These are phyloP conservation scores for Cataglyphis rosenhaueri DNA, from an alignment of 2,888 invertebrate species.

Conservation along the genomic window DNA sequence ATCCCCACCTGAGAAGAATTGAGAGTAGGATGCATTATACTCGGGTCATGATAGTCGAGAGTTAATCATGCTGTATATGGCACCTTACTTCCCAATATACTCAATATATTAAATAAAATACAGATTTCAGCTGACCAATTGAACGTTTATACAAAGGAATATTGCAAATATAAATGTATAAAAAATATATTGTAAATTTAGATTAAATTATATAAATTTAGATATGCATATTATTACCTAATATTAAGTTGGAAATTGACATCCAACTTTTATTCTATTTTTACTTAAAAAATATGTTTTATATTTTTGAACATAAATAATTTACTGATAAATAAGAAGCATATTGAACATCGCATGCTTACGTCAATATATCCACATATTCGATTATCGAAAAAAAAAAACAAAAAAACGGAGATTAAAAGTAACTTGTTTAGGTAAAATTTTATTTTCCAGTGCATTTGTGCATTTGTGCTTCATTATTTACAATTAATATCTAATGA, in stretches of 20 bases:
- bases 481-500: conserved; percentile 9
- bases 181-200: background rate
- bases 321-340: conserved; percentile 5
- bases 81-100: background rate
- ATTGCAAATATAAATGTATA: background rate
- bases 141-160: background rate
- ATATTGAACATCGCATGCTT: background rate
- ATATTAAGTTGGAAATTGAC: background rate
- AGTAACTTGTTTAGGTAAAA: background rate
- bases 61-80: conserved; percentile 1
- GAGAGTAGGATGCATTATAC: conserved; percentile 23
- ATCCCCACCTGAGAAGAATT: conserved; percentile 59
- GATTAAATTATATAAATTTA: conserved; percentile 6
- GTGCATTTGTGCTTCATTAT: background rate
- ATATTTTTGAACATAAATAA: background rate
- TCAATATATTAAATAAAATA: background rate
- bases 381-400: background rate
- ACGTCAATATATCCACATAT: background rate
- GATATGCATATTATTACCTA: background rate
- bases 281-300: background rate
- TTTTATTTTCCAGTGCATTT: conserved; percentile 4
- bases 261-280: background rate
- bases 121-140: background rate
- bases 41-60: background rate
- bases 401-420: background rate